Evolutionary conservation across 2,113 vertebrate genomes (phyloP).

Genomic region (Felis chaus): DNA sequence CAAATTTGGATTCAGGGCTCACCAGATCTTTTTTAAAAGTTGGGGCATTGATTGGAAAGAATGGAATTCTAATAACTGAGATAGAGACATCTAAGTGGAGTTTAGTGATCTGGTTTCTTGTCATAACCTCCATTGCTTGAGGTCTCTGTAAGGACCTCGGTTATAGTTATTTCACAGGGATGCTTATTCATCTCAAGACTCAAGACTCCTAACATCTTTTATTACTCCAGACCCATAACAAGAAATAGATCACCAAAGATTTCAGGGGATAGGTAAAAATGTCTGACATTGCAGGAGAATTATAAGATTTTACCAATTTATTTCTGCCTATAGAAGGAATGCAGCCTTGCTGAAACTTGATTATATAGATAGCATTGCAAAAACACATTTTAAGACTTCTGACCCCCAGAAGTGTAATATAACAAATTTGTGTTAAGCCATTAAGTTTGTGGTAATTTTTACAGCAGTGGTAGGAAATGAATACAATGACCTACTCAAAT

Average conservation of each 20-base stretch:
- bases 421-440: background rate
- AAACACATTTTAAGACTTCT: background rate
- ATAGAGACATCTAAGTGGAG: background rate
- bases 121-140: background rate
- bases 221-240: background rate
- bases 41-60: background rate
- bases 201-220: background rate
- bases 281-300: background rate
- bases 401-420: background rate
- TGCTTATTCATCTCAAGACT: background rate
- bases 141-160: background rate
- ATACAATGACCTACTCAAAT: background rate
- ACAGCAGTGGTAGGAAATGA: background rate
- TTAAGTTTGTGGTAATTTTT: background rate
- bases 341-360: background rate
- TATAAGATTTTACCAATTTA: background rate
- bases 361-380: background rate
- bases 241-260: background rate
- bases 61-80: background rate
- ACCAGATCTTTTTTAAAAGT: background rate
- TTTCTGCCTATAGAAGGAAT: background rate
- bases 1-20: background rate
- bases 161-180: background rate
- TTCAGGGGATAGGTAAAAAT: background rate
- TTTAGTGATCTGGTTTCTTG: background rate